Conservation (phyloP, 1,140 invertebrate genomes). For the Platorchestia sp. region DNA sequence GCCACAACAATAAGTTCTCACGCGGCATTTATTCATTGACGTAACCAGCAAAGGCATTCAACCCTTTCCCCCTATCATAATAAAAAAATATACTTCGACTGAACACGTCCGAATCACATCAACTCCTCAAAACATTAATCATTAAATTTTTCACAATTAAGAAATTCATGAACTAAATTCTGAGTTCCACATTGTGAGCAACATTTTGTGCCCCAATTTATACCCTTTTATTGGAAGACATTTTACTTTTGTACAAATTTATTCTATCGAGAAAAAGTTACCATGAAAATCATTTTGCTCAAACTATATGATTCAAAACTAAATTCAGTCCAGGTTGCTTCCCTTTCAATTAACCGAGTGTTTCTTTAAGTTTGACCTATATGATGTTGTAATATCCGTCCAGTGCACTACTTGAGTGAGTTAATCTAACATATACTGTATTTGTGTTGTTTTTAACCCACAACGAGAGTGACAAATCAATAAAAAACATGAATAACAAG, state of each 20-base stretch:
- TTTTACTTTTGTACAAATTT: no score
- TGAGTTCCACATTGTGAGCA: no score
- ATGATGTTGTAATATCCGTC: background rate
- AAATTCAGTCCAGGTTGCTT: background rate
- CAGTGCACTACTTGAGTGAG: background rate
- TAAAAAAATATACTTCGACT: no score
- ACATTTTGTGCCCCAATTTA: no score
- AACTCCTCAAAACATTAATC: no score
- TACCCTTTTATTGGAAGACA: no score
- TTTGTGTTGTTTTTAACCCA: background rate
- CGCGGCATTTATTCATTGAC: background rate
- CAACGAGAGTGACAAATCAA: background rate
- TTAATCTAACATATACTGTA: background rate
- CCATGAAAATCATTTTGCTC: no score
- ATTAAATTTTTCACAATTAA: background rate
- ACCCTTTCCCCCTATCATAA: no score
- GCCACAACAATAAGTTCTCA: background rate
- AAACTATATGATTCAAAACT: no score
- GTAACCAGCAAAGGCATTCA: background rate
- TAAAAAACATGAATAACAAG: background rate
- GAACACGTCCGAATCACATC: no score
- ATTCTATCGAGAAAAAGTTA: no score
- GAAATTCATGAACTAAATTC: background rate
- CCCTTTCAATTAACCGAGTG: background rate
- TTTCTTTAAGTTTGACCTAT: background rate